Base-by-base conservation (phyloP, 2,888 invertebrate species). In the Orchesellides sinensis region DNA sequence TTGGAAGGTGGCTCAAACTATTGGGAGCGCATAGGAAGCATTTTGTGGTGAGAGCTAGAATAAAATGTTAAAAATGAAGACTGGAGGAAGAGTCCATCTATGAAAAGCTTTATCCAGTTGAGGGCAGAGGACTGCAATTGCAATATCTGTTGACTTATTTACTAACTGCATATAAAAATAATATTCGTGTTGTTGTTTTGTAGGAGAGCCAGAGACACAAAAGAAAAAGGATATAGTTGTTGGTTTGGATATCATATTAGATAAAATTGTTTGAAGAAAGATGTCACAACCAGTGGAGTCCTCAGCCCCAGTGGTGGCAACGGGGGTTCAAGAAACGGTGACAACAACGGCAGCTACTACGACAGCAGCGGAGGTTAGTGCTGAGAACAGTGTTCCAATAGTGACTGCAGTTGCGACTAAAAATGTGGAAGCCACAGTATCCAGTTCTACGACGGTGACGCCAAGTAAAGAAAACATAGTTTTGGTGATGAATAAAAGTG, bases 81-180 rank as follows among this genome's bases (percentile, higher is more conserved):
- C 59, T 68, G 59, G 12, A 77, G 77, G 77, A 77, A 77, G 77
- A 77, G 77, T 77, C 77, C 77, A 77, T 77, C 65, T 68, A 25
- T 69, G 69, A 23, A 77, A 77, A 63, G 45, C 74, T 74, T 49
- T 81, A n/a, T 52, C 66, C 66, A 68, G 56, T 81, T 59, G 81
- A 81, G 68, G 81, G 81, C 81, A 81, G 81, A 81, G 81, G 81
- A 81, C 81, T 66, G 49, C 80, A 72, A 68, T 63, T 66, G 49
- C 80, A 72, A 68, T 63, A 74, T 74, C 75, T 66, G 17, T 61
- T 59, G 21, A 47, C 21, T 69, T 68, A 27, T 68, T 59, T 35
- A 69, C 6, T 63, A 52, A 70, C 70, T 69, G 70, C 59, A 52
- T 52, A 32, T n/a, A 65, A 73, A 65, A 73, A 52, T 19, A 52